Evolutionary conservation across 1,140 invertebrate genomes (phyloP).

Genomic region (Dicyema japonicum): DNA sequence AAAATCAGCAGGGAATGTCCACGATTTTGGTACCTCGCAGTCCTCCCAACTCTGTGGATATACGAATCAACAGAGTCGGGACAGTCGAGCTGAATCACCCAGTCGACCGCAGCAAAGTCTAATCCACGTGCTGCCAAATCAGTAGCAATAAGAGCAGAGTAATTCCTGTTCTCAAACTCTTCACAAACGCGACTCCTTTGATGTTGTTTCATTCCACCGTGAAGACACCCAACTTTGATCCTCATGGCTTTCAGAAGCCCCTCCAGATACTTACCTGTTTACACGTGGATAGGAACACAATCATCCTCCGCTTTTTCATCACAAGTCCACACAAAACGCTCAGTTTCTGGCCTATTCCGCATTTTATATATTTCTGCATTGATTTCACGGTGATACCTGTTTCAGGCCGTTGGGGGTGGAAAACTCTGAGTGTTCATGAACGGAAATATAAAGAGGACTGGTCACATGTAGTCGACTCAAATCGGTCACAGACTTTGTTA

Average conservation of each 20-base stretch:
- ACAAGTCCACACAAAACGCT: background rate
- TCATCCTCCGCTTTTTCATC: background rate
- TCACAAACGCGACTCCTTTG: conserved; percentile 3
- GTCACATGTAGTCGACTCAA: background rate
- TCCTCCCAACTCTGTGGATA: conserved; percentile 3
- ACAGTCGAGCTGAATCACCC: conserved; percentile 3
- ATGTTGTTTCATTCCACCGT: conserved; percentile 2
- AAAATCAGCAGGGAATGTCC: no score
- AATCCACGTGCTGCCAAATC: conserved; percentile 4
- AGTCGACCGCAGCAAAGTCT: conserved; percentile 2
- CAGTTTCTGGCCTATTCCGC: background rate
- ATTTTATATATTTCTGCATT: background rate
- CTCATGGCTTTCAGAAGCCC: background rate
- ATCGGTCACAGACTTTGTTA: background rate
- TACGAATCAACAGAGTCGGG: conserved; percentile 1
- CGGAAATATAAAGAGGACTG: background rate
- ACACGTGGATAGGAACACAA: conserved; percentile 1
- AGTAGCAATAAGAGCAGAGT: conserved; percentile 3
- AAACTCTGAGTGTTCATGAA: background rate
- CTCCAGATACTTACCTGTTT: background rate
- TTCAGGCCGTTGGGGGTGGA: background rate
- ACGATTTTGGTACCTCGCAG: no score
- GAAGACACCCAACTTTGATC: background rate
- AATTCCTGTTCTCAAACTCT: conserved; percentile 2
- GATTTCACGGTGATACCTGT: background rate